Base-by-base conservation (phyloP, 1,140 invertebrate species). In the Drosophila truncata region DNA sequence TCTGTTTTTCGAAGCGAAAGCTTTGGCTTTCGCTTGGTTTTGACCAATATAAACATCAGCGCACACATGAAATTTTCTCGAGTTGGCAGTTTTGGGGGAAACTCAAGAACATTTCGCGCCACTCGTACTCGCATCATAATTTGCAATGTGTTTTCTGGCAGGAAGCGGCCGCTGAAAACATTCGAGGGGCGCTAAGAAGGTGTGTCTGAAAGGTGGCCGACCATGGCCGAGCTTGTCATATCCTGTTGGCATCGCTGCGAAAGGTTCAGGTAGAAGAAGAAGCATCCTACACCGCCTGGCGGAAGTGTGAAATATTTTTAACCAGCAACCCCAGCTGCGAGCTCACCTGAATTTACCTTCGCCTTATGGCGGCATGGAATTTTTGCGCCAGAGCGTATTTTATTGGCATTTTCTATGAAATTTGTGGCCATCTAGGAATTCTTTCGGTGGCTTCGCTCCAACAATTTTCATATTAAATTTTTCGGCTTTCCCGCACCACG, bases 221-320 rank as follows among this genome's bases (percentile, higher is more conserved):
- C 41, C 49, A 46, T 55, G 77, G 75, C 46, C 69, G 60, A 87
- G 79, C 80, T 78, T 84, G 84, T 88, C 84, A 90, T 90, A 88
- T 88, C 84, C 84, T 84, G 84, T 88, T 81, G 84, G 79, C 80
- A 74, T 70, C 70, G 73, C 73, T 65, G 80, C 41, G n/a, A 47
- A 42, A 54, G 63, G 74, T 67, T 85, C 67, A 71, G 74, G 59
- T 65, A 67, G 65, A 52, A 41, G 73, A 54, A 61, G 44, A 20
- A 44, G 52, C 47, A 44, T 25, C 31, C 37, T 9, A 33, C 25
- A 25, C 42, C 57, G 13, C 52, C 55, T 9, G 60, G 58, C 80
- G 84, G 84, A 88, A 87, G 84, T 84, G 84, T 87, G 80, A 87
- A 87, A 87, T 87, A 87, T 80, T 87, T 87, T 66, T 75, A 67